phyloP scores from a whole-genome alignment of 2,888 invertebrate species.

The Ophioninae sp. region DNA sequence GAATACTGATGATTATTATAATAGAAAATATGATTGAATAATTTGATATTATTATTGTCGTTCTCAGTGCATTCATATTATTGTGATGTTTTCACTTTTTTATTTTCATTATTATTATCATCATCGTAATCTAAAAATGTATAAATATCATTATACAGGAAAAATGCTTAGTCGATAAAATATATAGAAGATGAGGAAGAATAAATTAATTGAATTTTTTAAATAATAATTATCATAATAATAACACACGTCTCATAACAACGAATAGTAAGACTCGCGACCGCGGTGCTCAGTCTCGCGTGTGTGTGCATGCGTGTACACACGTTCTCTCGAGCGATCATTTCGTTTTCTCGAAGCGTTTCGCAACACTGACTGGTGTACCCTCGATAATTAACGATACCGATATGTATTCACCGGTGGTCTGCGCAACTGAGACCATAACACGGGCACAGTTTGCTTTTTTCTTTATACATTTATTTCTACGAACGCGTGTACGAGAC shows the following conservation, averaged over 20 bases:
- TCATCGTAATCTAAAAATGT: too few species aligned
- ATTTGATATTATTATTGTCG: too few species aligned
- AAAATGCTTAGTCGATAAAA: too few species aligned
- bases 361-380: constrained; percentile 50
- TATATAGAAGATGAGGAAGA: too few species aligned
- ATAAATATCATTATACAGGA: too few species aligned
- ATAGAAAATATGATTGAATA: too few species aligned
- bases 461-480: neutral
- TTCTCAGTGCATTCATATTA: too few species aligned
- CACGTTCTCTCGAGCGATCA: constrained; percentile 32
- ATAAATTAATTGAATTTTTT: too few species aligned
- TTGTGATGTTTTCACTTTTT: too few species aligned
- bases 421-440: constrained; percentile 23
- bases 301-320: neutral
- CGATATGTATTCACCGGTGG: constrained; percentile 41
- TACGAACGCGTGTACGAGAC: neutral
- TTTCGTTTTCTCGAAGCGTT: constrained; percentile 55
- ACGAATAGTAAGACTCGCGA: neutral
- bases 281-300: neutral
- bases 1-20: too few species aligned
- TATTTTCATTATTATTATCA: too few species aligned
- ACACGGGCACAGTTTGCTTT: neutral
- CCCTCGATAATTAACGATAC: constrained; percentile 58
- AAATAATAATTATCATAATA: constrained; percentile 33
- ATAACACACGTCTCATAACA: neutral